Evolutionary conservation across 2,888 invertebrate genomes (phyloP).

Genomic region (Trilocha varians): DNA sequence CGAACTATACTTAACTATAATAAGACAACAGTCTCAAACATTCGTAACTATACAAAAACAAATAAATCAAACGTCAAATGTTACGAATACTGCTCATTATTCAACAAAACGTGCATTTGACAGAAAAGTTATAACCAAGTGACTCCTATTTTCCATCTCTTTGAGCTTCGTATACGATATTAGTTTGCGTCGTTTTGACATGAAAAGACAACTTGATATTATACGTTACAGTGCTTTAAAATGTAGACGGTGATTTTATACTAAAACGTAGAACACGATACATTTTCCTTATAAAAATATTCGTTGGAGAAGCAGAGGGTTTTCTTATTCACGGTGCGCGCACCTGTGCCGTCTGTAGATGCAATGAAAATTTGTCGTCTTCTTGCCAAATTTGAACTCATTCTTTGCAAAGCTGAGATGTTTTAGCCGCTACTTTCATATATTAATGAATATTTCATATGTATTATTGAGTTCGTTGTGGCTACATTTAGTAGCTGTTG

Average conservation of each 20-base stretch:
- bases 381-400: constrained; percentile 54
- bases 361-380: constrained; percentile 60
- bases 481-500: no score
- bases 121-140: constrained; percentile 9
- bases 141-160: constrained; percentile 11
- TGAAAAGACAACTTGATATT: constrained; percentile 27
- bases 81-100: background rate
- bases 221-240: constrained; percentile 33
- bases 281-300: constrained; percentile 53
- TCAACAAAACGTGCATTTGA: background rate
- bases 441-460: constrained; percentile 31
- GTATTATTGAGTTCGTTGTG: no score
- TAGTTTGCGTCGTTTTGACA: constrained; percentile 15
- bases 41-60: no score
- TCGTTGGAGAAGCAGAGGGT: constrained; percentile 31
- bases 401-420: constrained; percentile 35
- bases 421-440: constrained; percentile 31
- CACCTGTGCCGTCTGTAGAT: constrained; percentile 44
- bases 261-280: constrained; percentile 31
- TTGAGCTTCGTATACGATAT: constrained; percentile 13
- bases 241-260: constrained; percentile 40
- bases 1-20: no score
- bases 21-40: no score
- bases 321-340: constrained; percentile 48
- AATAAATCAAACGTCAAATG: no score